phyloP scores from a whole-genome alignment of 2,888 invertebrate species.

The Torymus aiolomorphi region DNA sequence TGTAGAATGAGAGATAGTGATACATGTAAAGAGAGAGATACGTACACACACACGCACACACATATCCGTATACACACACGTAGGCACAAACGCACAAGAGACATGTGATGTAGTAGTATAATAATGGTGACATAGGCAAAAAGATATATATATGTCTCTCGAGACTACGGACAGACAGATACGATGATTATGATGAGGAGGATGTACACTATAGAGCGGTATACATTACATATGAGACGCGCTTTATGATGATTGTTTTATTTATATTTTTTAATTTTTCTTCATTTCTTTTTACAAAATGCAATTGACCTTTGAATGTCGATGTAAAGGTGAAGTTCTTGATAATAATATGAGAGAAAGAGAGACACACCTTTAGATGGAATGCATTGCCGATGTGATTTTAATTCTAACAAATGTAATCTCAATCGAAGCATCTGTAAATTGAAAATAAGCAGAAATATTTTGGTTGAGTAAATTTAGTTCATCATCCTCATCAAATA shows the following conservation, averaged over 20 bases:
- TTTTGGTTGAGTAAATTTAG: not conserved
- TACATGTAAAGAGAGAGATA: constrained; percentile 11
- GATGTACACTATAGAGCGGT: constrained; percentile 21
- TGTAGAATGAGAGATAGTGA: constrained; percentile 17
- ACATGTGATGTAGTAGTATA: not conserved
- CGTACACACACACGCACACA: constrained; percentile 18
- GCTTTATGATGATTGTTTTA: not conserved
- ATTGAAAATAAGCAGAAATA: too few relatives aligned
- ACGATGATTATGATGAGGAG: constrained; percentile 18
- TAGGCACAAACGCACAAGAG: too few relatives aligned
- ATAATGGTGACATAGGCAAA: constrained; percentile 7
- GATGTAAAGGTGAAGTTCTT: constrained; percentile 13
- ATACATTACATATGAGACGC: constrained; percentile 20
- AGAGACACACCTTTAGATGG: constrained; percentile 13
- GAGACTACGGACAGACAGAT: constrained; percentile 27
- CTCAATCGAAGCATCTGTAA: too few relatives aligned
- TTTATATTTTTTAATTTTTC: too few relatives aligned
- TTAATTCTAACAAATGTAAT: constrained; percentile 7
- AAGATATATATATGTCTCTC: constrained; percentile 1
- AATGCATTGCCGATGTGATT: constrained; percentile 13
- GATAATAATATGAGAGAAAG: constrained; percentile 5
- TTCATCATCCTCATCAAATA: not conserved
- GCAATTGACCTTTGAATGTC: not conserved
- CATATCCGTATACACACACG: constrained; percentile 3
- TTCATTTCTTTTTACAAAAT: too few relatives aligned